Conservation (phyloP, 2,113 vertebrate genomes). For the Meriones unguiculatus region DNA sequence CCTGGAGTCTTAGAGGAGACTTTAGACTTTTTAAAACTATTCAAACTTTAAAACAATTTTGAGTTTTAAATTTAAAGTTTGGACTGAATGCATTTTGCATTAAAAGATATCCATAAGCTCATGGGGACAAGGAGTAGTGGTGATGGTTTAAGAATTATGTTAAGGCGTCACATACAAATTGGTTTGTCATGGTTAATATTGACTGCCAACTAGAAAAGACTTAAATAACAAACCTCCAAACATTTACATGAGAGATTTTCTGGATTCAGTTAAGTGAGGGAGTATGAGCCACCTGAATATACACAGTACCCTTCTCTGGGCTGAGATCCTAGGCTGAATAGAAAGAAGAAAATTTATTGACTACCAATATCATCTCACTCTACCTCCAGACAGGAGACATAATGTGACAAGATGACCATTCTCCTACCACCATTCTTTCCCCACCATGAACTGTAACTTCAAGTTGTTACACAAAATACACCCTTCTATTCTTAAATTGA, state of each 20-base stretch:
- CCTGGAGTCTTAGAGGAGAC: neutral
- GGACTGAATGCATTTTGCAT: neutral
- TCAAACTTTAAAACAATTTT: neutral
- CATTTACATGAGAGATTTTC: neutral
- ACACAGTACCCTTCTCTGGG: neutral
- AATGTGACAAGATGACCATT: neutral
- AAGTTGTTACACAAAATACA: neutral
- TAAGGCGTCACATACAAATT: neutral
- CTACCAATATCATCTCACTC: neutral
- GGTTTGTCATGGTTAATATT: neutral
- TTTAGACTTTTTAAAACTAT: neutral
- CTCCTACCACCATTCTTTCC: neutral
- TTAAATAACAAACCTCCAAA: neutral
- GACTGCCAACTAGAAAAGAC: neutral
- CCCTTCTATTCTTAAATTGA: neutral
- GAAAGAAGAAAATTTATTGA: neutral
- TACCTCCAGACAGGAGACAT: neutral
- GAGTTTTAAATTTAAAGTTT: neutral
- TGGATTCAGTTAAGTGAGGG: neutral
- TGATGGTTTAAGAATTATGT: neutral
- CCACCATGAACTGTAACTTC: neutral
- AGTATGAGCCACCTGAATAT: neutral
- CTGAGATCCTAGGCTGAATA: neutral
- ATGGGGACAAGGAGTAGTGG: neutral
- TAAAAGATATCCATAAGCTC: neutral